Evolutionary conservation across 2,797 vertebrate genomes (phyloP).

Genomic region (Sebastes trivittatus): DNA sequence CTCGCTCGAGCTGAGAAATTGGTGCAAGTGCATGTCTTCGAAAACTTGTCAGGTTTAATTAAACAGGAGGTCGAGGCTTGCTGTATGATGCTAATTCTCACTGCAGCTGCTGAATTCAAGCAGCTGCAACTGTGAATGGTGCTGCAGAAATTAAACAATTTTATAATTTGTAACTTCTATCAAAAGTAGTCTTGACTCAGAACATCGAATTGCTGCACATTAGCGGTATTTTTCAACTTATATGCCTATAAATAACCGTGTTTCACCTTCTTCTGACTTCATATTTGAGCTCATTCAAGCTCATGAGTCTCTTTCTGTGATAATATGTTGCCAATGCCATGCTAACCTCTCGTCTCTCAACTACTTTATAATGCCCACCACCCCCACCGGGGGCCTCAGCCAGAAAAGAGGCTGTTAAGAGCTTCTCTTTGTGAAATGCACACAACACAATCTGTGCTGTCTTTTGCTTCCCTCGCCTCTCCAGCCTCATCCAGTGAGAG

Average conservation of each 20-base stretch:
- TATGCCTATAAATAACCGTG: neutral
- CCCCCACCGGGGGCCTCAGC: conserved; percentile 36
- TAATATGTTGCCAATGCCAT: neutral
- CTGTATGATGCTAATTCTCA: conserved; percentile 1
- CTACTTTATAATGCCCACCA: conserved; percentile 34
- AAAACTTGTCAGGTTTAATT: conserved; percentile 27
- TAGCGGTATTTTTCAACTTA: neutral
- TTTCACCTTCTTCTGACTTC: conserved; percentile 5
- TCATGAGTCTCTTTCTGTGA: neutral
- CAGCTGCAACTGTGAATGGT: neutral
- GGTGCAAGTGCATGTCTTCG: neutral
- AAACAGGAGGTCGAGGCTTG: conserved; percentile 19
- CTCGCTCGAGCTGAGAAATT: neutral
- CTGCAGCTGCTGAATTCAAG: conserved; percentile 6
- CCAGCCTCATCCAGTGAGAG: conserved; percentile 17
- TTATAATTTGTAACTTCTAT: neutral
- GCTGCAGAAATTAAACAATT: neutral
- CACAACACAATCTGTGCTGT: conserved; percentile 66
- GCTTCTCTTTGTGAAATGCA: conserved; percentile 65
- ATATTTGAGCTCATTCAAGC: neutral
- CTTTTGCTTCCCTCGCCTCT: conserved; percentile 27
- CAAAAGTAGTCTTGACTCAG: neutral
- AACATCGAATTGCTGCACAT: neutral
- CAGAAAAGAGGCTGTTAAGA: conserved; percentile 45
- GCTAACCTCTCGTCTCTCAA: conserved; percentile 21